Evolutionary conservation across 2,888 invertebrate species (phyloP).

Genomic region (Osmoderma eremita): DNA sequence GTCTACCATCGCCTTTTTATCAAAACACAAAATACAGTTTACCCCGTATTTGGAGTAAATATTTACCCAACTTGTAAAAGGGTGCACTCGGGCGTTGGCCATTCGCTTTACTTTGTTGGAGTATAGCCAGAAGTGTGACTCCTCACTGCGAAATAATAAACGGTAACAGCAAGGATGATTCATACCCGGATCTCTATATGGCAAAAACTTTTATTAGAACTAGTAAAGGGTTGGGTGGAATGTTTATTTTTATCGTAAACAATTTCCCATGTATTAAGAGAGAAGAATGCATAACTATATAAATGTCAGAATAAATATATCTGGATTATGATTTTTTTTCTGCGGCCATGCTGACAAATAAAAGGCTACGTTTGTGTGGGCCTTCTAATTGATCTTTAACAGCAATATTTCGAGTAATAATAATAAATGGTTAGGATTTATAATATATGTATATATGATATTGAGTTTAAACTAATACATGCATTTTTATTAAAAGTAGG

Average conservation of each 20-base stretch:
- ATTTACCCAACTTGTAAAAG: conserved; percentile 26
- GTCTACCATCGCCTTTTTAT: background rate
- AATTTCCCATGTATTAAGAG: background rate
- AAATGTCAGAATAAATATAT: no score
- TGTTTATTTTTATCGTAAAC: conserved; percentile 8
- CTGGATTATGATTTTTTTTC: no score
- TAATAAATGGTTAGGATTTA: no score
- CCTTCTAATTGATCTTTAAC: no score
- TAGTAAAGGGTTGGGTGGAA: conserved; percentile 17
- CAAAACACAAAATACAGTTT: background rate
- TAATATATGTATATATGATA: no score
- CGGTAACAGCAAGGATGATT: conserved; percentile 19
- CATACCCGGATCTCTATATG: conserved; percentile 5
- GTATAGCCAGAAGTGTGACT: conserved; percentile 28
- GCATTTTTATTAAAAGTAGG: no score
- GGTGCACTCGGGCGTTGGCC: conserved; percentile 24
- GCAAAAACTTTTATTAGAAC: conserved; percentile 13
- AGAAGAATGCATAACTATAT: no score
- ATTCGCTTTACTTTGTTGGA: conserved; percentile 6
- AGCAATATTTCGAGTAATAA: no score
- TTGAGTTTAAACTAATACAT: no score
- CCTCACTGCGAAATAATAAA: conserved; percentile 28
- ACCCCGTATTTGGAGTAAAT: conserved; percentile 21
- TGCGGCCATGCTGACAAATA: no score
- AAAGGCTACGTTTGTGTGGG: no score